A percentile compares a stretch with the other conserved stretches of the same genome.
phyloP scores from a whole-genome alignment of 1,140 invertebrate genomes.

The Rhizoglyphus robini region DNA sequence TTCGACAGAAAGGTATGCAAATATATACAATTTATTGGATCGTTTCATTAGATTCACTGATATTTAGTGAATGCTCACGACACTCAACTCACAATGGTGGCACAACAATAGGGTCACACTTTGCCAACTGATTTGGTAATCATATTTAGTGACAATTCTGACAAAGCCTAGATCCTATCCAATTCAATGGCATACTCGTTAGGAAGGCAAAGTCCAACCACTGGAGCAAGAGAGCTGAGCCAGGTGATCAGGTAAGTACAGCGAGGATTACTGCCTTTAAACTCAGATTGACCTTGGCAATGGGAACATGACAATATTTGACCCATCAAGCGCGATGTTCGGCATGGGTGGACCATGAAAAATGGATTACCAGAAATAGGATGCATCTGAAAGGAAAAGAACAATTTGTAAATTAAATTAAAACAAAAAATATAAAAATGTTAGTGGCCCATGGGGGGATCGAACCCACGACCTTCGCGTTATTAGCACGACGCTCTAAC shows the following conservation, averaged over 20 bases:
- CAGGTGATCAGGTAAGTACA: slow-evolving; percentile 19
- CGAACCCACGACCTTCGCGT: too few species aligned
- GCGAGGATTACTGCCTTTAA: neutral
- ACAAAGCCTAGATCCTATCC: too few species aligned
- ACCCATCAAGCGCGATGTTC: slow-evolving; percentile 19
- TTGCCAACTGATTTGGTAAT: too few species aligned
- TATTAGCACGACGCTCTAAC: too few species aligned
- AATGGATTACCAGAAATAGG: slow-evolving; percentile 12
- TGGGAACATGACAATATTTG: slow-evolving; percentile 1
- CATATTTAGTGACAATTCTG: too few species aligned
- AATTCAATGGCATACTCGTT: neutral
- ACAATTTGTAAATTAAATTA: neutral
- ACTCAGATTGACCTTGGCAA: neutral
- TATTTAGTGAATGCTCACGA: too few species aligned
- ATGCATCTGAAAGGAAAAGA: slow-evolving; percentile 19
- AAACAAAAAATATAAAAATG: neutral
- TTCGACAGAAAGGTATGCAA: too few species aligned
- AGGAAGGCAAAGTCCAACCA: slow-evolving; percentile 1
- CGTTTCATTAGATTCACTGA: too few species aligned
- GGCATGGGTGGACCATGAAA: slow-evolving; percentile 22
- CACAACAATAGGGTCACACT: too few species aligned
- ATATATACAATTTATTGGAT: too few species aligned
- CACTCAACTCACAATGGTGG: too few species aligned
- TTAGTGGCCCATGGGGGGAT: too few species aligned
- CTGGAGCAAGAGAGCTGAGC: slow-evolving; percentile 13